These are phyloP conservation scores for Fulmarus glacialis DNA, from an alignment of 2,113 vertebrate species.

Conservation along the genomic window DNA sequence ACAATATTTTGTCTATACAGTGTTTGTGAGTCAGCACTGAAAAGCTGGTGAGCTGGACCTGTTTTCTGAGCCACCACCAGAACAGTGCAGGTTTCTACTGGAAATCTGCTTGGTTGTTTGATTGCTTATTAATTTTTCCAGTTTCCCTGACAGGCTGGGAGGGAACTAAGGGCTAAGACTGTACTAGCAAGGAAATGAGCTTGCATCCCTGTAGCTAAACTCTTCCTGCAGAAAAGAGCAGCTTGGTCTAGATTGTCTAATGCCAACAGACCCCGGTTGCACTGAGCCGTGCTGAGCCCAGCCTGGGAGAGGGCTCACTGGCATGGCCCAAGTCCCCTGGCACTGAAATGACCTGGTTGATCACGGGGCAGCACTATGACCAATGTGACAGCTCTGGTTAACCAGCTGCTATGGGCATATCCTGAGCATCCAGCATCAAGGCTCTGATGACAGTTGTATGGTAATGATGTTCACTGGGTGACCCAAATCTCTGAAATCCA, in stretches of 20 bases:
- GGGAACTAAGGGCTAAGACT: not conserved
- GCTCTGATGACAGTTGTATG: not conserved
- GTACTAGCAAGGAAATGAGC: not conserved
- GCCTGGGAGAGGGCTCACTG: not conserved
- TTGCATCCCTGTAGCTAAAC: not conserved
- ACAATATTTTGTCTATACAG: not conserved
- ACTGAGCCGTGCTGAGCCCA: rapidly evolving
- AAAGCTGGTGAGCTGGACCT: not conserved
- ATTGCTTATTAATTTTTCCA: not conserved
- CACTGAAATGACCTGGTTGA: not conserved
- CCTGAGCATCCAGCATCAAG: not conserved
- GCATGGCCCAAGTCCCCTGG: not conserved
- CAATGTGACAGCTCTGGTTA: not conserved
- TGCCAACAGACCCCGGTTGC: not conserved
- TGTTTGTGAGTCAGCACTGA: not conserved
- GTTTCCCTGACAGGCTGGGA: not conserved
- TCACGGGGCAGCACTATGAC: rapidly evolving
- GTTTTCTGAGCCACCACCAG: not conserved
- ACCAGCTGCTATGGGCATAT: not conserved
- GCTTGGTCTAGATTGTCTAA: not conserved
- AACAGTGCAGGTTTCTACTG: not conserved
- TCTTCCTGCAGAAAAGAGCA: not conserved
- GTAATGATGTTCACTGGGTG: not conserved
- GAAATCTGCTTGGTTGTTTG: not conserved
- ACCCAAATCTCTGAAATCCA: not conserved